Evolutionary conservation across 2,797 vertebrate species (phyloP), one percentile per base, ranked within the genome.

Genomic region (Sebastes hubbsi): DNA sequence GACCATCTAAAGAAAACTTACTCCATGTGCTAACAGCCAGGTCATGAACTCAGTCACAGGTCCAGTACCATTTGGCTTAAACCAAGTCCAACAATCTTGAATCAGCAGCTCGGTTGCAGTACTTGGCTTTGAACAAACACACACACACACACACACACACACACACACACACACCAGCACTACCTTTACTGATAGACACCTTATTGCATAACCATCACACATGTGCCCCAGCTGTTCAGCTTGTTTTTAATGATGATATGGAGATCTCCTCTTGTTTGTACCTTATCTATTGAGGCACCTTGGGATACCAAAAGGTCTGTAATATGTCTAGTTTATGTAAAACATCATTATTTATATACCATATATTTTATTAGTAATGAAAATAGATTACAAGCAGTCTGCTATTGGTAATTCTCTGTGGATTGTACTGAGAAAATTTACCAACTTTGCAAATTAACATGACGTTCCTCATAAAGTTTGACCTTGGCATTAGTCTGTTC

Each of bases 141-240:
- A 62, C 72, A 73, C 13, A 72, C 79, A 59, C 72, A 75, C 29
- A 29, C 61, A 42, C 59, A 36, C 60, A 49, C 60, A 49, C 60
- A 49, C 60, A 49, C 60, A 29, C 52, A 52, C 66, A 72, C 82
- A 64, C 72, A 75, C 14, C 55, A 81, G 61, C 74, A 69, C n/a
- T 74, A 89, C 83, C 85, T 93, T 86, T 69, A 84, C 82, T 62
- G 66, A 78, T 84, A 78, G 87, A 90, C 72, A 79, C 78, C 61
- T 86, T 74, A 80, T 88, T 91, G 64, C 71, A 74, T 82, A 92
- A 92, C 81, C 54, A 18, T 60, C 75, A 81, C 93, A 94, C 81
- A 88, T 94, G 92, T 86, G 75, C 69, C 61, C 77, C 93, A 95
- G 88, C 91, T 94, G 91, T 80, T 58, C 73, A 4, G 62, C 25